Percentiles rank a stretch among this genome's conserved stretches.
phyloP scores from a whole-genome alignment of 2,888 invertebrate genomes.

The Entomobrya proxima region DNA sequence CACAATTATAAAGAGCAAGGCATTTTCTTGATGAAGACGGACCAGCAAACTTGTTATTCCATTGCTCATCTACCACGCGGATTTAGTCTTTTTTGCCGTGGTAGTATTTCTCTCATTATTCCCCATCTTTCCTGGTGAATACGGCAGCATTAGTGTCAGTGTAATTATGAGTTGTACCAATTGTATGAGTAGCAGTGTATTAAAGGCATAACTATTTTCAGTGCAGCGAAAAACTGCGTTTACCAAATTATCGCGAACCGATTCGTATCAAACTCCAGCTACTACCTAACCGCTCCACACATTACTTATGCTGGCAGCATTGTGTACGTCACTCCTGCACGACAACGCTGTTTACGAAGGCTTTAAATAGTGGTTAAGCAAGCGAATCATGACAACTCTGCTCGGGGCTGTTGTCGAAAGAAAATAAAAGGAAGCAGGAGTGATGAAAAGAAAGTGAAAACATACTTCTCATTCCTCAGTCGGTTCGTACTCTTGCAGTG shows the following conservation, averaged over 20 bases:
- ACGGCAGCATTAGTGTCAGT: not conserved
- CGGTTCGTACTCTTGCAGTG: not conserved
- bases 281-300: not conserved
- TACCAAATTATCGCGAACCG: not conserved
- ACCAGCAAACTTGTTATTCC: conserved; percentile 13
- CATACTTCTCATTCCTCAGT: not conserved
- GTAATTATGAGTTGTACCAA: not conserved
- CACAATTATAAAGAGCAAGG: conserved; percentile 4
- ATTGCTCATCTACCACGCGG: conserved; percentile 23
- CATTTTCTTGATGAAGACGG: conserved; percentile 38
- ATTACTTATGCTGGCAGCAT: not conserved
- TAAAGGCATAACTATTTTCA: conserved; percentile 39
- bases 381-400: not conserved
- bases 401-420: not conserved
- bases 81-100: conserved; percentile 1
- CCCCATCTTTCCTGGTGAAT: not conserved
- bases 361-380: not conserved
- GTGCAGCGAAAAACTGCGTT: not conserved
- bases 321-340: not conserved
- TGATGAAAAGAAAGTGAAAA: conserved; percentile 29
- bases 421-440: conserved; percentile 24
- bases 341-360: not conserved
- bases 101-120: not conserved
- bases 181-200: not conserved
- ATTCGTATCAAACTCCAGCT: conserved; percentile 9